Evolutionary conservation across 35 echinoderm and acorn worm species (phyloP).

Genomic region (Lytechinus variegatus): DNA sequence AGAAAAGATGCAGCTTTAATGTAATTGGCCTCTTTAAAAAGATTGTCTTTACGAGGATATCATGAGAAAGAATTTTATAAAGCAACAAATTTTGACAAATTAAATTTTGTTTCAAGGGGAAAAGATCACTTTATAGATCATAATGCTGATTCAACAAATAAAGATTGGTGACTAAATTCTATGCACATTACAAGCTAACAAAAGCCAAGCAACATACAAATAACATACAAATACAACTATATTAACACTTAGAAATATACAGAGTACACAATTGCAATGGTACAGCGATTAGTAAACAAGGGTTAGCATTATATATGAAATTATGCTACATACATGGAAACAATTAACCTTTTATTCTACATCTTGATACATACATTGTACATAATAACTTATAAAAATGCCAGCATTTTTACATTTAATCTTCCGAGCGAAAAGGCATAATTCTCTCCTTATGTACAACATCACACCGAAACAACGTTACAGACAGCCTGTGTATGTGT

Average conservation of each 20-base stretch:
- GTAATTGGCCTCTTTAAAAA: background rate
- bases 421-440: slow-evolving; percentile 27
- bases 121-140: background rate
- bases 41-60: background rate
- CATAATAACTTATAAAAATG: slow-evolving; percentile 56
- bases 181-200: background rate
- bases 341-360: slow-evolving; percentile 1
- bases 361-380: background rate
- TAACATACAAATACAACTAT: background rate
- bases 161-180: background rate
- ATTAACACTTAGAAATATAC: background rate
- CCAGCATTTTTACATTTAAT: slow-evolving; percentile 49
- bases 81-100: background rate
- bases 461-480: background rate
- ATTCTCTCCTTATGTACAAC: slow-evolving; percentile 26
- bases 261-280: slow-evolving; percentile 10
- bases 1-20: background rate
- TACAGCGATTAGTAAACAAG: background rate
- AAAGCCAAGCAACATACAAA: background rate
- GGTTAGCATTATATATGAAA: background rate
- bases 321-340: slow-evolving; percentile 41
- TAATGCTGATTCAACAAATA: background rate
- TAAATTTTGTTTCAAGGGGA: background rate
- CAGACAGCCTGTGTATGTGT: background rate
- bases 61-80: background rate